Base-by-base conservation (phyloP, 2,797 vertebrate species). In the Sebastes minor region DNA sequence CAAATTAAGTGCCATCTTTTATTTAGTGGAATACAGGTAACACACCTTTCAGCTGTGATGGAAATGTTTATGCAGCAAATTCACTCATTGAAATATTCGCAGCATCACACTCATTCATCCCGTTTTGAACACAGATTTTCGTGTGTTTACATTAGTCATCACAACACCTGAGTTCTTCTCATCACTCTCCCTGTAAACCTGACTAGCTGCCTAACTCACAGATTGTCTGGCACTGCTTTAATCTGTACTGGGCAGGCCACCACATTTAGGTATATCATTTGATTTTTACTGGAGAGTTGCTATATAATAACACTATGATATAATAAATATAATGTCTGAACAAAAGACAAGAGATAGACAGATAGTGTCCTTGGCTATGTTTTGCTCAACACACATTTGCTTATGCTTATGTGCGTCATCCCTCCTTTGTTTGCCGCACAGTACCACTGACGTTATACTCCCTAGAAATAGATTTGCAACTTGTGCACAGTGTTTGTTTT, bases 1-100 rank as follows among this genome's bases (percentile, higher is more conserved):
- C 76, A 76, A 84, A 88, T 85, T 64, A 88, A 84, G 76, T 74
- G 76, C 60, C 81, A 78, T 81, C 80, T 70, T 78, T 88, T 85
- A 85, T 91, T 84, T 71, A 53, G 79, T 8, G 52, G 69, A 60
- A 67, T 30, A 52, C 71, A 89, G 76, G 81, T 82, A 88, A 63
- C 7, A 9, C 69, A 61, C 42, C 60, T 55, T 49, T 86, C 35
- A 56, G 59, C 35, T 64, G 27, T 32, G 53, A 82, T 60, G 13
- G 22, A 62, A 74, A 74, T 79, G 27, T 78, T 79, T 12, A 33
- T 66, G 59, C 67, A 57, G 72, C 52, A 63, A 33, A 27, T 57
- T 75, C 16, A 9, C 16, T 25, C 61, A 20, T 14, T 67, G 52
- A 23, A 28, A 66, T 25, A 63, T 66, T 14, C 28, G 28, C 53